phyloP scores from a whole-genome alignment of 2,797 vertebrate species.

The Rhyacichthys aspro region DNA sequence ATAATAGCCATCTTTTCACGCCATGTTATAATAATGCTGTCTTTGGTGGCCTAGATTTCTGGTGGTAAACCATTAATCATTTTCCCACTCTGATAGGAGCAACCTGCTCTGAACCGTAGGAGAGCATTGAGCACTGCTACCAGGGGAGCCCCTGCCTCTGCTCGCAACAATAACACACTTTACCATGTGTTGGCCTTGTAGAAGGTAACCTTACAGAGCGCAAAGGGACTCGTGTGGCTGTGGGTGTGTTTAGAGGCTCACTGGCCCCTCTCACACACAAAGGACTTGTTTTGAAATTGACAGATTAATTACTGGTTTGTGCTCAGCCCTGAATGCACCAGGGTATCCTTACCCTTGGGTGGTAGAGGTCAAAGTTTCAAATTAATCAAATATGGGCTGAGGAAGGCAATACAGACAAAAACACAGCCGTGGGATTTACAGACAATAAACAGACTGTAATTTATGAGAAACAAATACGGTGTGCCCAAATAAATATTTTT shows the following conservation, averaged over 20 bases:
- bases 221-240: slow-evolving; percentile 25
- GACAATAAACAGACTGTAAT: not conserved
- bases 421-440: slow-evolving; percentile 9
- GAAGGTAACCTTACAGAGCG: slow-evolving; percentile 49
- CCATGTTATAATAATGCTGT: slow-evolving; percentile 69
- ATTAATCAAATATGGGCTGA: slow-evolving; percentile 59
- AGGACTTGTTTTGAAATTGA: slow-evolving; percentile 66
- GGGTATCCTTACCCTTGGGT: slow-evolving; percentile 35
- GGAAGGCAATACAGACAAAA: slow-evolving; percentile 19
- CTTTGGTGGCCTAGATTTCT: slow-evolving; percentile 70
- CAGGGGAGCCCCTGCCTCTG: slow-evolving; percentile 72
- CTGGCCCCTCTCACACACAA: slow-evolving; percentile 50
- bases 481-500: too few species aligned
- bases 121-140: slow-evolving; percentile 46
- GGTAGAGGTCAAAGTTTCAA: slow-evolving; percentile 44
- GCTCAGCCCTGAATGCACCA: slow-evolving; percentile 44
- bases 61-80: slow-evolving; percentile 79
- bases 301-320: slow-evolving; percentile 68
- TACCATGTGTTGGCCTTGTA: slow-evolving; percentile 46
- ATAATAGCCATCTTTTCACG: slow-evolving; percentile 50
- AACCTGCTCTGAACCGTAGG: slow-evolving; percentile 56
- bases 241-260: slow-evolving; percentile 28
- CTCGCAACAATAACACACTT: slow-evolving; percentile 51
- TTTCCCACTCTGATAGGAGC: slow-evolving; percentile 53
- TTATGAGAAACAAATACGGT: not conserved